A percentile compares a stretch with the other conserved stretches of the same genome.
Conservation (phyloP, 2,797 vertebrate genomes). For the Austrolebias charrua region DNA sequence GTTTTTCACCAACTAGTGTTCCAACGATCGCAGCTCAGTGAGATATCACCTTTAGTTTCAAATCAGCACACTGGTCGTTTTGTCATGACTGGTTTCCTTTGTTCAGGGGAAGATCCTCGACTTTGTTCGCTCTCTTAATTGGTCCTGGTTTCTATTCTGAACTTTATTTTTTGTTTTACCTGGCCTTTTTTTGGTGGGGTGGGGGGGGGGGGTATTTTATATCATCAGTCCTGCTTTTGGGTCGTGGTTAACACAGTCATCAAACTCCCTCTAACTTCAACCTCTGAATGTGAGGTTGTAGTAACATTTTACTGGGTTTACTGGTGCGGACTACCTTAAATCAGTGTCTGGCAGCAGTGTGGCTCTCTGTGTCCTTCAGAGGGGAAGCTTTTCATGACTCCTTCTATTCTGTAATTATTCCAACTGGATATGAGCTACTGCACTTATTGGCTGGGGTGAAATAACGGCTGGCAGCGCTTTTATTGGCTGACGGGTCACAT, state of each 20-base stretch:
- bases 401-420: conserved; percentile 75
- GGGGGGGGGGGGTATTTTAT: no score
- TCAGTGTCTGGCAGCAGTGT: conserved; percentile 68
- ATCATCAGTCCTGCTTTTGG: no score
- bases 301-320: background rate
- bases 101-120: no score
- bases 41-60: no score
- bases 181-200: no score
- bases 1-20: no score
- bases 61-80: no score
- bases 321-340: conserved; percentile 55
- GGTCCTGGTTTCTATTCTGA: no score
- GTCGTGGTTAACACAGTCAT: background rate
- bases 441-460: conserved; percentile 77
- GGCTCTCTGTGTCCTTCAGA: conserved; percentile 70
- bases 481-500: conserved; percentile 67
- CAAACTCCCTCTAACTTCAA: background rate
- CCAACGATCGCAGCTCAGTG: no score
- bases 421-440: conserved; percentile 78
- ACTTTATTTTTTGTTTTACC: no score
- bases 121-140: no score
- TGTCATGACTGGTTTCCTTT: no score
- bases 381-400: conserved; percentile 63
- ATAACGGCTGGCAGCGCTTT: conserved; percentile 59
- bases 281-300: background rate